phyloP scores from a whole-genome alignment of 2,888 invertebrate genomes.

The Portevinia maculata region DNA sequence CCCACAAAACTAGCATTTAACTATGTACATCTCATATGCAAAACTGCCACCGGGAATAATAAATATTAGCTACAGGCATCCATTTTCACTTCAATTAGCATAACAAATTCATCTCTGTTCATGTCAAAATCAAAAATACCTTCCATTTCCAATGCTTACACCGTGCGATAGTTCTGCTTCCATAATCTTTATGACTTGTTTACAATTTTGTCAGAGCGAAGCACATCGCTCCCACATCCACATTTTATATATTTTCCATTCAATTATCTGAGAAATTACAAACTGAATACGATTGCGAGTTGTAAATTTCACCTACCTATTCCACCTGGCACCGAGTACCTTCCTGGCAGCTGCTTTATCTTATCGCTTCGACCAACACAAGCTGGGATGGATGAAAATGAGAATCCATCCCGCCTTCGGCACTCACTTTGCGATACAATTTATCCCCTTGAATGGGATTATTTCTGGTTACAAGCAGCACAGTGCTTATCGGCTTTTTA shows the following conservation, averaged over 20 bases:
- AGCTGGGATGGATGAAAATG: neutral
- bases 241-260: slow-evolving; percentile 43
- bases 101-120: slow-evolving; percentile 40
- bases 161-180: slow-evolving; percentile 1
- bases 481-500: too few species aligned
- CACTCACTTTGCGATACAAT: slow-evolving; percentile 1
- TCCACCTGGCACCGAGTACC: neutral
- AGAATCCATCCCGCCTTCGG: too few species aligned
- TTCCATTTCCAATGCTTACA: too few species aligned
- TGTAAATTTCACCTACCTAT: slow-evolving; percentile 19
- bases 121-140: slow-evolving; percentile 19
- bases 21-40: neutral
- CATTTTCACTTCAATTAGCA: slow-evolving; percentile 40
- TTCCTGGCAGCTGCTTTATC: slow-evolving; percentile 6
- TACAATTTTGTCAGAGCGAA: neutral
- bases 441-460: neutral
- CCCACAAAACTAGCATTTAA: slow-evolving; percentile 34
- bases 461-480: too few species aligned
- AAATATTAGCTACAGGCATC: slow-evolving; percentile 18
- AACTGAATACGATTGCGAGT: slow-evolving; percentile 20
- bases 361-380: neutral
- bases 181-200: slow-evolving; percentile 42
- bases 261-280: slow-evolving; percentile 44
- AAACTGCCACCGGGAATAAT: neutral
- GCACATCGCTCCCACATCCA: slow-evolving; percentile 1